Percentiles rank a stretch among this genome's conserved stretches.
These are phyloP conservation scores for Aurelia sp. DNA, from an alignment of 30 jellyfish, hydroid and myxozoan species.

Conservation along the genomic window DNA sequence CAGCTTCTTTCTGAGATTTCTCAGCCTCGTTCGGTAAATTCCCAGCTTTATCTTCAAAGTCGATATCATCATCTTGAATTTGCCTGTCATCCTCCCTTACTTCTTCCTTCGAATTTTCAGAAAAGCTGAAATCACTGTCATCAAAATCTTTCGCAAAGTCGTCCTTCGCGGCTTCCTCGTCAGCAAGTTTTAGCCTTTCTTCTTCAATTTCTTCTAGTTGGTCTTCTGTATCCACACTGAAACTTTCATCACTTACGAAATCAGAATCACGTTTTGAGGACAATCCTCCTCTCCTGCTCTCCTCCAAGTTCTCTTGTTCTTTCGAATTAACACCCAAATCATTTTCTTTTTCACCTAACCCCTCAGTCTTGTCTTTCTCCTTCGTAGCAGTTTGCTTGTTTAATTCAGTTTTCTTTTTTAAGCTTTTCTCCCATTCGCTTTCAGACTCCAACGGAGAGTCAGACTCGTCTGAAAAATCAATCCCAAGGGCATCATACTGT, in stretches of 20 bases:
- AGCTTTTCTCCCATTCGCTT: conserved; percentile 68
- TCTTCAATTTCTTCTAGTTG: conserved; percentile 63
- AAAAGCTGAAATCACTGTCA: conserved; percentile 53
- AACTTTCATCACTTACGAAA: conserved; percentile 67
- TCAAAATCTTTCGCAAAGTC: conserved; percentile 26
- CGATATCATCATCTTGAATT: no score
- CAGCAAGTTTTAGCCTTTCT: conserved; percentile 25
- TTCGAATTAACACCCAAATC: background rate
- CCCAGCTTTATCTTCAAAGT: no score
- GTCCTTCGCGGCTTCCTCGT: conserved; percentile 26
- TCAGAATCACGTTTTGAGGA: conserved; percentile 41
- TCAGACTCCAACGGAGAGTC: conserved; percentile 48
- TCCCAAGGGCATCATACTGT: conserved; percentile 44
- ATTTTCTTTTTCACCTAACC: background rate
- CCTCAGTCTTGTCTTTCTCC: background rate
- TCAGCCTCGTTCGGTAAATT: no score
- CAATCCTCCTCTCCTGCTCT: conserved; percentile 1
- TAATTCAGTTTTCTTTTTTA: conserved; percentile 4
- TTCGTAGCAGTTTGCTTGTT: background rate
- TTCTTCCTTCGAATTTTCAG: conserved; percentile 21
- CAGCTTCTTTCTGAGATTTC: no score
- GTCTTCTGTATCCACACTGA: conserved; percentile 62
- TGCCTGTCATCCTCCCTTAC: no score
- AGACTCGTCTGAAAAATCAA: conserved; percentile 48
- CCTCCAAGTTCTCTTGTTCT: background rate